Evolutionary conservation across 2,113 vertebrate species (phyloP).

Genomic region (Lagopus muta): DNA sequence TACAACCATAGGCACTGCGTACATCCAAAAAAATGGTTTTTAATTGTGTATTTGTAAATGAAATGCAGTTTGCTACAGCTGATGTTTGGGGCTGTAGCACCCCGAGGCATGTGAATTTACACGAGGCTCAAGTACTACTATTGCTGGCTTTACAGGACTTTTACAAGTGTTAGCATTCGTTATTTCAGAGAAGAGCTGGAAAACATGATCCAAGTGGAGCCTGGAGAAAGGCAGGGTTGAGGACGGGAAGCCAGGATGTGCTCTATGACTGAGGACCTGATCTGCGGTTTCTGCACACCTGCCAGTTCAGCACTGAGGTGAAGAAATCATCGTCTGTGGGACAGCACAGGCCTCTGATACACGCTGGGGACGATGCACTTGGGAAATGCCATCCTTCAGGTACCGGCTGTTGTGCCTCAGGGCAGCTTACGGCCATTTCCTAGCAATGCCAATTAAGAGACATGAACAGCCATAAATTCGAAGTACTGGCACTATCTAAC

Average conservation of each 20-base stretch:
- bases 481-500: background rate
- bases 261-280: background rate
- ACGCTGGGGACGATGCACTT: rapidly evolving
- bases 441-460: background rate
- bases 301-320: background rate
- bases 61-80: background rate
- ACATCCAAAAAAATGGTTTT: background rate
- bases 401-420: background rate
- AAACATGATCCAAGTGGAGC: background rate
- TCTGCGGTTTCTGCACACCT: background rate
- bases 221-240: background rate
- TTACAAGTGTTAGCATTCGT: background rate
- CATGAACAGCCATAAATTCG: background rate
- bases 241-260: background rate
- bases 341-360: rapidly evolving
- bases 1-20: rapidly evolving
- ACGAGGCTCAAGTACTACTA: background rate
- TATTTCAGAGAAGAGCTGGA: background rate
- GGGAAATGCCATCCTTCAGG: background rate
- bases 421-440: background rate
- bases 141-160: background rate
- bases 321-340: background rate
- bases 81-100: background rate
- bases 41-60: background rate
- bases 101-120: background rate